Conservation (phyloP, 2,797 vertebrate species). For the Poeciliopsis infans region DNA sequence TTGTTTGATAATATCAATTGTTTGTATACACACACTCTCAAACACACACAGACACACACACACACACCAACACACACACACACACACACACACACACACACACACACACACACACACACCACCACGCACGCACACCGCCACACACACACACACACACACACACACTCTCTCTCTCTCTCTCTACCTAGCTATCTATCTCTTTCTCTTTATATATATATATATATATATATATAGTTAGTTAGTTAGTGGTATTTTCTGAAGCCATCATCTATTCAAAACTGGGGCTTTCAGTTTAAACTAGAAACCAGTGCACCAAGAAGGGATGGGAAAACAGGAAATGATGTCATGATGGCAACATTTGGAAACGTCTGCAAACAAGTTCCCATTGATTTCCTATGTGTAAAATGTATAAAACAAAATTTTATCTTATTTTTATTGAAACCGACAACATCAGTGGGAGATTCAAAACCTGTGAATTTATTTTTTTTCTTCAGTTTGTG, state of each 20-base stretch:
- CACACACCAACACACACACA: neutral
- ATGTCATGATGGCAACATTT: slow-evolving; percentile 14
- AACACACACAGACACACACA: slow-evolving; percentile 13
- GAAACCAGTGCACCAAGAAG: slow-evolving; percentile 29
- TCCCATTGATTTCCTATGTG: neutral
- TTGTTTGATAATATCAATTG: too few species aligned
- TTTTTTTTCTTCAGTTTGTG: neutral
- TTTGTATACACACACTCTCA: too few species aligned
- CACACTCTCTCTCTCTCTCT: too few species aligned
- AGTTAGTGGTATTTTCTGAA: slow-evolving; percentile 14
- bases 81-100: neutral
- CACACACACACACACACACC: neutral
- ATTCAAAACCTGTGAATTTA: neutral
- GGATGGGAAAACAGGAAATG: slow-evolving; percentile 3
- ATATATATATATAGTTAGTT: neutral
- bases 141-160: too few species aligned
- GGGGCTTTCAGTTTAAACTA: slow-evolving; percentile 15
- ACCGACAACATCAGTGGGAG: too few species aligned
- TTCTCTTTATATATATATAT: too few species aligned
- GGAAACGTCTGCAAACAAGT: neutral
- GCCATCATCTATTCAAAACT: neutral
- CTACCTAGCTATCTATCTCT: too few species aligned
- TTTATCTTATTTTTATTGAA: neutral
- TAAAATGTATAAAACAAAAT: too few species aligned
- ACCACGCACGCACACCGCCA: too few species aligned